phyloP scores from a whole-genome alignment of 1,140 invertebrate species.

The Bactericera cockerelli region DNA sequence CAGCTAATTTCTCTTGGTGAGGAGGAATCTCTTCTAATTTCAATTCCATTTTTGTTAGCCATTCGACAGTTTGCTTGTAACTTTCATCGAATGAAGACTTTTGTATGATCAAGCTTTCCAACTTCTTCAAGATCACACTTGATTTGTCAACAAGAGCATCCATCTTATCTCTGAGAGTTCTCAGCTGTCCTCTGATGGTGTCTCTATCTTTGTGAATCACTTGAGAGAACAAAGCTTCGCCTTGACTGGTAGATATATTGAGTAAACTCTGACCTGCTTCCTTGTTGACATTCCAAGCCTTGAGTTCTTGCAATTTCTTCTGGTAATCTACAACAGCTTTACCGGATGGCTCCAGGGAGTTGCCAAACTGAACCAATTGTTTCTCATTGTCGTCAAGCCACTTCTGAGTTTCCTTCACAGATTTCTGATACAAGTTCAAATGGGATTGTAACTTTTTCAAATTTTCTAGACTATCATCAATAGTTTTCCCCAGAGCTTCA shows the following conservation, averaged over 20 bases:
- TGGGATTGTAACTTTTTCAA: constrained; percentile 17
- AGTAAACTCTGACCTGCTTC: constrained; percentile 61
- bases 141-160: constrained; percentile 70
- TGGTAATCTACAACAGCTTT: constrained; percentile 42
- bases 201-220: constrained; percentile 77
- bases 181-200: constrained; percentile 60
- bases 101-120: constrained; percentile 72
- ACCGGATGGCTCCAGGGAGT: constrained; percentile 42
- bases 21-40: constrained; percentile 49
- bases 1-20: constrained; percentile 54
- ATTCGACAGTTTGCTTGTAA: constrained; percentile 58
- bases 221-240: constrained; percentile 71
- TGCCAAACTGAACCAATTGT: constrained; percentile 49
- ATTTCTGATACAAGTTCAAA: constrained; percentile 8
- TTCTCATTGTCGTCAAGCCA: constrained; percentile 63
- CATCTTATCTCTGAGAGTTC: constrained; percentile 61
- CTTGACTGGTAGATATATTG: constrained; percentile 64
- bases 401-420: constrained; percentile 43
- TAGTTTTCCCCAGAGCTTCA: constrained; percentile 54
- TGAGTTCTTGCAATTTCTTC: constrained; percentile 54
- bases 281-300: constrained; percentile 51
- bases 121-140: constrained; percentile 66
- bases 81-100: constrained; percentile 82
- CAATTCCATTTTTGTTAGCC: constrained; percentile 54
- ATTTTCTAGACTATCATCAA: constrained; percentile 25